phyloP scores from a whole-genome alignment of 1,140 invertebrate species.

The Polypedilum vanderplanki region DNA sequence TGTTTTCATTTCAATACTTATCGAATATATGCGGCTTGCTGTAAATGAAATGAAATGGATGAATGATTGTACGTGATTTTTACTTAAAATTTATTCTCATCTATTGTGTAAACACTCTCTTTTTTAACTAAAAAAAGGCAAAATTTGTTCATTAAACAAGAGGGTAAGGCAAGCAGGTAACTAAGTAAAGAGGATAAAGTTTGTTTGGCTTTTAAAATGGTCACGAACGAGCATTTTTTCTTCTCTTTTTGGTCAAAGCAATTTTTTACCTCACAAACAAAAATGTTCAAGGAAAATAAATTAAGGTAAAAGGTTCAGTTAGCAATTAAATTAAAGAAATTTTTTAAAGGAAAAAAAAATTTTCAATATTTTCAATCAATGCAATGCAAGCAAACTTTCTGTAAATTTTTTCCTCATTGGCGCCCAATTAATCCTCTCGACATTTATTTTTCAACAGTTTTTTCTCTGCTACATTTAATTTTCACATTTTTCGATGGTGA shows the following conservation, averaged over 20 bases:
- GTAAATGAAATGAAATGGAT: too few relatives aligned
- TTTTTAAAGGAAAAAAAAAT: too few relatives aligned
- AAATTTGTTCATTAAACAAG: neutral
- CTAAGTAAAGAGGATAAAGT: neutral
- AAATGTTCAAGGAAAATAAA: too few relatives aligned
- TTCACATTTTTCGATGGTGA: neutral
- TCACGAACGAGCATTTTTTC: neutral
- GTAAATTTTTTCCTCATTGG: neutral
- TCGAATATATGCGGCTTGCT: too few relatives aligned
- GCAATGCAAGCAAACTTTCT: neutral
- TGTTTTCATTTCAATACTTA: too few relatives aligned
- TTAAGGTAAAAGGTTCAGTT: too few relatives aligned
- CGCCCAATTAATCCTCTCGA: neutral
- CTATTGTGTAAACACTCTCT: neutral
- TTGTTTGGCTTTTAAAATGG: neutral
- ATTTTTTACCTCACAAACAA: neutral
- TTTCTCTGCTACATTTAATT: neutral
- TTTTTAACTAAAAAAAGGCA: neutral
- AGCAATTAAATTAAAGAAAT: too few relatives aligned
- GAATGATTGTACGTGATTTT: neutral
- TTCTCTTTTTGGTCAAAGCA: neutral
- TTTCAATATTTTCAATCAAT: too few relatives aligned
- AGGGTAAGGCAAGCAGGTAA: neutral
- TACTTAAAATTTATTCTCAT: neutral
- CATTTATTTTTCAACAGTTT: neutral